Conservation (phyloP, 1,140 invertebrate species). For the Himalopsyche phryganea region DNA sequence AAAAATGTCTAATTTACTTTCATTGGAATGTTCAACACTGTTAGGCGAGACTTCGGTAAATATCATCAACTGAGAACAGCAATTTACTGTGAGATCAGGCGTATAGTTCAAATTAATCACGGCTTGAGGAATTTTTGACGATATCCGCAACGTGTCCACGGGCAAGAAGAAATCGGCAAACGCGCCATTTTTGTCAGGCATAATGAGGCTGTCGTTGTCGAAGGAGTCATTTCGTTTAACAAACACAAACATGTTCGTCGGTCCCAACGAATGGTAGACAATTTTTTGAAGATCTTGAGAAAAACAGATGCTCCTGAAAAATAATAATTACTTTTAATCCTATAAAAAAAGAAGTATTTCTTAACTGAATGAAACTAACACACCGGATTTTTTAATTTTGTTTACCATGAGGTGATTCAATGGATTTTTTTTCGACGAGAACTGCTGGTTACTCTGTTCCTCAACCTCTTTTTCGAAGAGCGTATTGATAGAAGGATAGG, state of each 20-base stretch:
- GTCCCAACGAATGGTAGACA: conserved; percentile 10
- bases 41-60: conserved; percentile 18
- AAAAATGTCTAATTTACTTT: too few species aligned
- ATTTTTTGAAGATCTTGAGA: conserved; percentile 22
- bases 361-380: neutral
- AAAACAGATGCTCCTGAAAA: conserved; percentile 21
- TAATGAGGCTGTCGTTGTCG: neutral
- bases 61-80: conserved; percentile 22
- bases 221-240: conserved; percentile 10
- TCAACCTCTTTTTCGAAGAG: too few species aligned
- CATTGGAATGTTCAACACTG: conserved; percentile 1
- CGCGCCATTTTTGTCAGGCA: neutral
- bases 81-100: conserved; percentile 11
- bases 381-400: neutral
- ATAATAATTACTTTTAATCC: conserved; percentile 2
- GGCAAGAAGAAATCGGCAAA: conserved; percentile 24
- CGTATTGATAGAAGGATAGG: neutral
- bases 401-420: neutral
- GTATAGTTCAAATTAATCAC: conserved; percentile 19
- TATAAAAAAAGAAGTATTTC: neutral
- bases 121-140: conserved; percentile 15
- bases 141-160: conserved; percentile 16
- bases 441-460: neutral
- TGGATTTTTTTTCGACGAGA: neutral
- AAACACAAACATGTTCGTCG: conserved; percentile 28